These are phyloP conservation scores for Ophraella communa DNA, from an alignment of 2,888 invertebrate genomes.

Conservation along the genomic window DNA sequence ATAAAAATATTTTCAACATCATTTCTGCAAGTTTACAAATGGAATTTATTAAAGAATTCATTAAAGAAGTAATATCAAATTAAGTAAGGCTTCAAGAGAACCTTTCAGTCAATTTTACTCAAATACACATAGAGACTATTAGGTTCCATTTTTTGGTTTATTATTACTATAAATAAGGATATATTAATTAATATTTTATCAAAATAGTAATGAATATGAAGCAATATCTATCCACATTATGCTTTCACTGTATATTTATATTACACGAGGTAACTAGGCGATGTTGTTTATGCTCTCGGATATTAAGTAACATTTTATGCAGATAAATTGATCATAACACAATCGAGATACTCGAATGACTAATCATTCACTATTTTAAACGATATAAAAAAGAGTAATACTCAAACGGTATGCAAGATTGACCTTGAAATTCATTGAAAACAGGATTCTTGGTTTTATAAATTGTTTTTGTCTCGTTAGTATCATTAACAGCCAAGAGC, in stretches of 20 bases:
- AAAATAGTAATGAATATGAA: no score
- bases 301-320: slow-evolving; percentile 17
- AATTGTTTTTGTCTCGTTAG: slow-evolving; percentile 7
- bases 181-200: no score
- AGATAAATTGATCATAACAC: slow-evolving; percentile 4
- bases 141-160: no score
- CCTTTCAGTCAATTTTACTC: no score
- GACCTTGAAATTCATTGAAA: slow-evolving; percentile 21
- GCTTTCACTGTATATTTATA: slow-evolving; percentile 1
- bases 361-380: not conserved
- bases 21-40: no score
- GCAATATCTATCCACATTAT: not conserved
- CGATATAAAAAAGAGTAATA: slow-evolving; percentile 1
- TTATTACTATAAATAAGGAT: no score
- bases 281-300: not conserved
- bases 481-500: slow-evolving; percentile 1
- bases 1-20: no score
- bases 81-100: no score
- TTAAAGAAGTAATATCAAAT: no score
- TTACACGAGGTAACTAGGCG: not conserved
- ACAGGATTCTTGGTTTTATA: slow-evolving; percentile 18
- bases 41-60: no score
- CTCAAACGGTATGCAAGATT: slow-evolving; percentile 14
- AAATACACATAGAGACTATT: no score
- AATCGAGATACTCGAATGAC: slow-evolving; percentile 1